These are phyloP conservation scores for Aegotheles bennettii DNA, from an alignment of 2,113 vertebrate species.

Conservation along the genomic window DNA sequence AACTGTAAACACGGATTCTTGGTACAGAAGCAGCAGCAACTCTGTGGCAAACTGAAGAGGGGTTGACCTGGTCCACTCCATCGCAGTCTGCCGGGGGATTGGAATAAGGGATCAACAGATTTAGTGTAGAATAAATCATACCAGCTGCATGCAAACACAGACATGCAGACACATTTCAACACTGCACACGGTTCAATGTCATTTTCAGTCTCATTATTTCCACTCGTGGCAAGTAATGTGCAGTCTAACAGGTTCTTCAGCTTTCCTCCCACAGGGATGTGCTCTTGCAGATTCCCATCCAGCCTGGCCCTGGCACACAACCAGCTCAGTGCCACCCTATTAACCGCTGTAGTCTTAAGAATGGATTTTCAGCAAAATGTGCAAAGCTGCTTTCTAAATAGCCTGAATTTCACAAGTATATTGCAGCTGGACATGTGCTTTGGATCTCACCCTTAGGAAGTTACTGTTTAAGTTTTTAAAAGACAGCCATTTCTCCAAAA, in stretches of 20 bases:
- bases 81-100: constrained; percentile 74
- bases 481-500: background rate
- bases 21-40: constrained; percentile 54
- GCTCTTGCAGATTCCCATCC: background rate
- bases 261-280: background rate
- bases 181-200: background rate
- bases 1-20: constrained; percentile 78
- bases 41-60: constrained; percentile 48
- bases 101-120: background rate
- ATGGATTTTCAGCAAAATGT: background rate
- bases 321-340: background rate
- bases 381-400: background rate
- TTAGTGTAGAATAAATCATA: background rate
- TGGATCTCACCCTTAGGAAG: background rate
- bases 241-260: background rate
- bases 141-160: background rate
- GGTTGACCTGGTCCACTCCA: constrained; percentile 70
- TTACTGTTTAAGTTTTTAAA: background rate
- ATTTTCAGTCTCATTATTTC: background rate
- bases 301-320: background rate
- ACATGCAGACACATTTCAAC: background rate
- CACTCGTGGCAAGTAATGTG: accelerated
- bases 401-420: background rate
- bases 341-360: background rate
- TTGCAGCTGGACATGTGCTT: background rate